Evolutionary conservation across 2,113 vertebrate species (phyloP), one percentile per base, ranked within the genome.

Genomic region (Solenodon paradoxus): DNA sequence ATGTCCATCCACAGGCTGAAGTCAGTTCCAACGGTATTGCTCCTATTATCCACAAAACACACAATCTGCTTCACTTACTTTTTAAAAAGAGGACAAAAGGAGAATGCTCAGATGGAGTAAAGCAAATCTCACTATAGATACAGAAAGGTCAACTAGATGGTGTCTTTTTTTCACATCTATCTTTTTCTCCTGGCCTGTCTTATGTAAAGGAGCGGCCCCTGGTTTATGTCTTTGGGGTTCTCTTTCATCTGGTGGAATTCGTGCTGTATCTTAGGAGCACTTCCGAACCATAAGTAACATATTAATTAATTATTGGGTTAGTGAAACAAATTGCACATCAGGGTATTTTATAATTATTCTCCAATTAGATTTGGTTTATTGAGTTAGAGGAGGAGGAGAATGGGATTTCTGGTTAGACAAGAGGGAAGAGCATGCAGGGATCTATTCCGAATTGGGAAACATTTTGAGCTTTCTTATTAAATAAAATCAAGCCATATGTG

Each of bases 281-380:
- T 96, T 91, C 89, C 20, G 1, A 97, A 96, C 92, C 85, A 72
- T 86, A 93, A 95, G 94, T 96, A 97, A 88, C 88, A 87, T 95
- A 96, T 97, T 97, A 97, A 97, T 96, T 95, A 97, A 97, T 97
- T 96, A 97, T 96, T 96, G 94, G 87, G 90, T 95, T 96, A 94
- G 97, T 96, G 96, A 97, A 97, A 97, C 97, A 98, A 97, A 97
- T 97, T 96, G 88, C 82, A 94, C 96, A 97, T 97, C 92, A 96
- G 96, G 97, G 97, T 96, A 94, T 94, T 97, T 97, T 97, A 97
- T 95, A 97, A 97, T 98, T 97, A 95, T 97, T 97, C 82, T 97
- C 88, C 96, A 96, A 95, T 98, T 97, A 97, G 95, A 94, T 97
- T 96, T 96, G 96, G 96, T 95, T 98, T 98, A 97, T 97, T 53